Conservation (phyloP, 2,113 vertebrate genomes). For the Charadrius vociferus region DNA sequence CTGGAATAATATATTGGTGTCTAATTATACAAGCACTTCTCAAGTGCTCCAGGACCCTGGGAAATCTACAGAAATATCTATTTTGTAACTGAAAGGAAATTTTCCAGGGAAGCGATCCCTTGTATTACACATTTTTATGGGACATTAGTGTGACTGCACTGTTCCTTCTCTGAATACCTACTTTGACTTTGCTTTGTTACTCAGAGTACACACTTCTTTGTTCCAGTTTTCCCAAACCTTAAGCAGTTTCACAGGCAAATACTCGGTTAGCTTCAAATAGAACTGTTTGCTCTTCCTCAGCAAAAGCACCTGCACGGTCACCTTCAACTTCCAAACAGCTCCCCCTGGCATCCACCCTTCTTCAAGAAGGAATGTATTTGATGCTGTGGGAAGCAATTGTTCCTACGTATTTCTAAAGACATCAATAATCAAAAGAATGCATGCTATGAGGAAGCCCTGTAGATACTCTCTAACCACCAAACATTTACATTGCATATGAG, state of each 20-base stretch:
- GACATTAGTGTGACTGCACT: not conserved
- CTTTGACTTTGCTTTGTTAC: not conserved
- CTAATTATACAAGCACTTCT: not conserved
- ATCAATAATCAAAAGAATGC: slow-evolving; percentile 50
- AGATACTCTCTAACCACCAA: slow-evolving; percentile 10
- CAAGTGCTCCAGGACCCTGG: not conserved
- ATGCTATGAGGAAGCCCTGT: slow-evolving; percentile 43
- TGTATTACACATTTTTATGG: not conserved
- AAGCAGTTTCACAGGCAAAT: not conserved
- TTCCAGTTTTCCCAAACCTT: not conserved
- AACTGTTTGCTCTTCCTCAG: not conserved
- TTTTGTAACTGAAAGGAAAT: not conserved
- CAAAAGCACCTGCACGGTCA: not conserved
- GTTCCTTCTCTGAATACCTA: not conserved
- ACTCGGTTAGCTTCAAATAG: not conserved
- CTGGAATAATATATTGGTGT: not conserved
- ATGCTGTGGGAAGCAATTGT: not conserved
- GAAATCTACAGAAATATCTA: not conserved
- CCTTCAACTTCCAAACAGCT: not conserved
- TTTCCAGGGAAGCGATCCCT: not conserved
- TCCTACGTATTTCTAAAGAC: slow-evolving; percentile 1
- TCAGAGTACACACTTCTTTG: not conserved
- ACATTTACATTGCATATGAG: not conserved
- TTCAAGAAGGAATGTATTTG: not conserved
- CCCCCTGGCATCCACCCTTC: not conserved